These are phyloP conservation scores for Semibalanus balanoides DNA, from an alignment of 1,140 invertebrate species.

Conservation along the genomic window DNA sequence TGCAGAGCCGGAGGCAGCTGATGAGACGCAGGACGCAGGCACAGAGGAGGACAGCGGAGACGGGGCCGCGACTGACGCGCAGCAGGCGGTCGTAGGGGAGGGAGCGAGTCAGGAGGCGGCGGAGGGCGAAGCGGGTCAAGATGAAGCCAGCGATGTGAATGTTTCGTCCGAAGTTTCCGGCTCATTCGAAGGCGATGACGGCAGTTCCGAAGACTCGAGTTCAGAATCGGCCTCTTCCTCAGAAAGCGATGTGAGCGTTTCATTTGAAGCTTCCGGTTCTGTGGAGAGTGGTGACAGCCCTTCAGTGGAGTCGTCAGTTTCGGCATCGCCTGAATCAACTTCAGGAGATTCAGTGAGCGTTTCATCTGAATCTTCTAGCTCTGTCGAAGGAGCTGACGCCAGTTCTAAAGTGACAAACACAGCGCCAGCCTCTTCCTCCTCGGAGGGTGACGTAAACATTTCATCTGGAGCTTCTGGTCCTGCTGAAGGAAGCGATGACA, in stretches of 20 bases:
- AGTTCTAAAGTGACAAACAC: neutral
- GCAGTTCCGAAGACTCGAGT: too few species aligned
- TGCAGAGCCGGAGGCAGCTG: too few species aligned
- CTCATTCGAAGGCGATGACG: neutral
- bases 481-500: neutral
- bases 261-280: neutral
- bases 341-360: too few species aligned
- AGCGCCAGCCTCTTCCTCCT: too few species aligned
- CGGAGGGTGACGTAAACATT: neutral
- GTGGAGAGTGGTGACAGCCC: neutral
- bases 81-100: too few species aligned
- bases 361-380: neutral
- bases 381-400: neutral
- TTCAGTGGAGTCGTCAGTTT: too few species aligned
- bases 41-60: too few species aligned
- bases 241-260: neutral
- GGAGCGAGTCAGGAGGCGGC: too few species aligned
- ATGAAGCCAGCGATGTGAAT: neutral
- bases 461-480: neutral
- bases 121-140: too few species aligned
- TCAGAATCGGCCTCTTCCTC: neutral
- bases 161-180: neutral
- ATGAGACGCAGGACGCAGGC: too few species aligned
- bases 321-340: too few species aligned
- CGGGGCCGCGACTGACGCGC: too few species aligned